Base-by-base conservation (phyloP, 2,797 vertebrate genomes). In the Mus caroli region DNA sequence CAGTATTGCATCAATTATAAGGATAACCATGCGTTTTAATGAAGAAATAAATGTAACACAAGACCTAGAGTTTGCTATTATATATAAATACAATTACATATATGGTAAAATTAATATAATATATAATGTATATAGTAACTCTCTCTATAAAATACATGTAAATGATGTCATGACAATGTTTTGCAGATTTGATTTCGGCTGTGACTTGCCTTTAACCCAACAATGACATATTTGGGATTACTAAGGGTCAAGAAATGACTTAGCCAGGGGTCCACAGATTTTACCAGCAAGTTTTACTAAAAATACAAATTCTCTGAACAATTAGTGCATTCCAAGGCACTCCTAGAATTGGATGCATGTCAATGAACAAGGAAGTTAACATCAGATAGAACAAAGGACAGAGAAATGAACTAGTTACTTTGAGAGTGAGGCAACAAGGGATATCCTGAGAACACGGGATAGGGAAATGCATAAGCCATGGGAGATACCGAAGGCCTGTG, bases 11-110 rank as follows among this genome's bases (percentile, higher is more conserved):
- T 4, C 64, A 62, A 79, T 88, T 78, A 75, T 31, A 28, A 94
- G 46, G 11, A 86, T 84, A 92, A 94, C 43, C 54, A 52, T 75
- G 43, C 3, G 34, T 90, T 95, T 95, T 79, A 82, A 84, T 71
- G 71, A 95, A 76, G 54, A 90, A 91, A 78, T 92, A 92, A 94
- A 86, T 50, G 54, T 0, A 83, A 50, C 50, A 60, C 9, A 15
- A 54, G 46, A 90, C 46, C 28, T 62, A 88, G 34, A 69, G 14
- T 22, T 60, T 79, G 26, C 75, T 83, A 85, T 12, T 71, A 88
- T 60, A 60, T 28, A 43, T 28, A 83, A 62, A 54, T 79, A 79
- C n/a, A 54, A 79, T 17, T 40, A 37, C 34, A 82, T 58, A 37
- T 37, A 40, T 40, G n/a, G 22, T 10, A 82, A 82, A 28, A 82